These are phyloP conservation scores for Leptopilina boulardi DNA, from an alignment of 1,140 invertebrate genomes.

Conservation along the genomic window DNA sequence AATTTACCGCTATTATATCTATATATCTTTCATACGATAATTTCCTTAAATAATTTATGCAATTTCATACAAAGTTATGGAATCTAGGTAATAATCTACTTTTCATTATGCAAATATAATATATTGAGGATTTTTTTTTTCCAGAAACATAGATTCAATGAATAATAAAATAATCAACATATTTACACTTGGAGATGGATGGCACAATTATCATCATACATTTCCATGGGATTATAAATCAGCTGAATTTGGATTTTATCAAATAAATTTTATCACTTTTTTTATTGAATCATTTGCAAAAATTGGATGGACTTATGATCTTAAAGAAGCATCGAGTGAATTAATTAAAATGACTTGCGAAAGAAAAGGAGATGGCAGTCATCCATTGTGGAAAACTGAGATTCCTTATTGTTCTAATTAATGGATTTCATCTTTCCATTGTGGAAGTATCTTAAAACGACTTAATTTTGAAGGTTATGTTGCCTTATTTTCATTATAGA, in stretches of 20 bases:
- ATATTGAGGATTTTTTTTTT: too few relatives aligned
- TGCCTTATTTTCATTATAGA: too few relatives aligned
- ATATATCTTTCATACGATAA: too few relatives aligned
- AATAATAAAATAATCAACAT: background rate
- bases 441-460: too few relatives aligned
- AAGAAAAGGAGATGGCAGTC: constrained; percentile 74
- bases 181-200: constrained; percentile 73
- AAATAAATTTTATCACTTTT: constrained; percentile 78
- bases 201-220: constrained; percentile 93
- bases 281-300: constrained; percentile 82
- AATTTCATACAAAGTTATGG: background rate
- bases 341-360: constrained; percentile 75
- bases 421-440: too few relatives aligned
- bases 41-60: too few relatives aligned
- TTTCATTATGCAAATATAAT: background rate
- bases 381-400: constrained; percentile 25
- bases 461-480: too few relatives aligned
- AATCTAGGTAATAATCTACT: background rate
- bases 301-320: constrained; percentile 88
- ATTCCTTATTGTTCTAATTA: too few relatives aligned
- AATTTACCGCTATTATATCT: too few relatives aligned
- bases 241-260: constrained; percentile 78
- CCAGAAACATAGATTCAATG: background rate
- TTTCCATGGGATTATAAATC: constrained; percentile 90
- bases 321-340: constrained; percentile 79